Evolutionary conservation across 2,113 vertebrate species (phyloP).

Genomic region (Pandion haliaetus): DNA sequence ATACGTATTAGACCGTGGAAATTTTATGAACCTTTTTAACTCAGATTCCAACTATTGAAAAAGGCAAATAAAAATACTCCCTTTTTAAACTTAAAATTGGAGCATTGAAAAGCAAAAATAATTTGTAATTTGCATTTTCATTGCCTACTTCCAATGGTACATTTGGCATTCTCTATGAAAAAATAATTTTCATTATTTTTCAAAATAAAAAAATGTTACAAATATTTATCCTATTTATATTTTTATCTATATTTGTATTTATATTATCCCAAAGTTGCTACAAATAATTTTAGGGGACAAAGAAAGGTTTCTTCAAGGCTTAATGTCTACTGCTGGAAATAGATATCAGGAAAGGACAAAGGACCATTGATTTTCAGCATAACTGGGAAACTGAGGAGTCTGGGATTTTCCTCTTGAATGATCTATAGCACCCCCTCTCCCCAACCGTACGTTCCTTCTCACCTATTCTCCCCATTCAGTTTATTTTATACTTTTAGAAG

Average conservation of each 20-base stretch:
- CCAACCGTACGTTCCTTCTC: background rate
- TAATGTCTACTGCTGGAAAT: background rate
- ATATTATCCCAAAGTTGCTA: background rate
- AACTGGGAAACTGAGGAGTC: background rate
- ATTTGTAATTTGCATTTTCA: background rate
- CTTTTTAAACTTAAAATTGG: background rate
- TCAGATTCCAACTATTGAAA: background rate
- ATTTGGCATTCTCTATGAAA: background rate
- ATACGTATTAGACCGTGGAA: rapidly evolving
- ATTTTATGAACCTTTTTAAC: background rate
- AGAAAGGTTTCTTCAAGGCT: background rate
- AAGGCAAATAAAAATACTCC: background rate
- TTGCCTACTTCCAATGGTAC: background rate
- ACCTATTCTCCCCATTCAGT: rapidly evolving
- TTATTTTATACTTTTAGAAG: background rate
- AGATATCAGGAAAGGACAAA: background rate
- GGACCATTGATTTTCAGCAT: background rate
- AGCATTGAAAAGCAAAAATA: background rate
- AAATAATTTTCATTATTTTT: background rate
- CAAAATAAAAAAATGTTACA: too few relatives aligned
- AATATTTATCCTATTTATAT: too few relatives aligned
- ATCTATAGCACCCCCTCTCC: rapidly evolving
- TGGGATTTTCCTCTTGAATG: background rate
- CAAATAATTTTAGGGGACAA: background rate
- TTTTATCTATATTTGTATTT: background rate